These are phyloP conservation scores for Gnatocerus cornutus DNA, from an alignment of 2,888 invertebrate genomes.

Conservation along the genomic window DNA sequence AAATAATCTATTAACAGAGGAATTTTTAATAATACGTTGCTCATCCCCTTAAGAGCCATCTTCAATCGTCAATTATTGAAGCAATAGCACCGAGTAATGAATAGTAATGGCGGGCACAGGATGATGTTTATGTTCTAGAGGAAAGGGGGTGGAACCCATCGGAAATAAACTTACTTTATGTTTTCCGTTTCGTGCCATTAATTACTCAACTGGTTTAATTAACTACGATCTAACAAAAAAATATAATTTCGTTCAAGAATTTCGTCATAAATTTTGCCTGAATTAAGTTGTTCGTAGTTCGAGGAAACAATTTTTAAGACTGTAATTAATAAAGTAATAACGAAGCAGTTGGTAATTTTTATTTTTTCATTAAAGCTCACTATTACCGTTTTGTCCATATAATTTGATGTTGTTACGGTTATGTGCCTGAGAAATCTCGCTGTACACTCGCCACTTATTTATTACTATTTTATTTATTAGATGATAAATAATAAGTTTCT, in stretches of 20 bases:
- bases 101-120: not conserved
- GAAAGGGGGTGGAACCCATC: conserved; percentile 27
- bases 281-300: conserved; percentile 32
- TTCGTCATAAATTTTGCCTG: conserved; percentile 37
- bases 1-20: conserved; percentile 59
- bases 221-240: conserved; percentile 12
- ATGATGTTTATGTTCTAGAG: conserved; percentile 35
- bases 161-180: conserved; percentile 40
- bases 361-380: conserved; percentile 30
- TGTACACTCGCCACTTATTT: conserved; percentile 28
- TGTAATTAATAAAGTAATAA: conserved; percentile 41
- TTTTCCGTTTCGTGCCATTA: conserved; percentile 36
- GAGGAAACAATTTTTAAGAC: conserved; percentile 31
- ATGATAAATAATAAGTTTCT: conserved; percentile 42
- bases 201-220: conserved; percentile 30
- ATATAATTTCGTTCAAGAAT: conserved; percentile 16
- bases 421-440: conserved; percentile 14
- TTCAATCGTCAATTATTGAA: conserved; percentile 6
- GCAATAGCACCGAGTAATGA: conserved; percentile 2
- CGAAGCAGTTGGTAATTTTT: conserved; percentile 18
- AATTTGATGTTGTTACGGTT: conserved; percentile 33
- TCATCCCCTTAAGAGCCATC: not conserved
- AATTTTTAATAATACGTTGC: conserved; percentile 49
- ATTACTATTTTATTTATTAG: conserved; percentile 42
- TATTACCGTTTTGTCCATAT: conserved; percentile 22